Evolutionary conservation across 2,797 vertebrate genomes (phyloP), one percentile per base, ranked within the genome.

Genomic region (Sorex maritimensis): DNA sequence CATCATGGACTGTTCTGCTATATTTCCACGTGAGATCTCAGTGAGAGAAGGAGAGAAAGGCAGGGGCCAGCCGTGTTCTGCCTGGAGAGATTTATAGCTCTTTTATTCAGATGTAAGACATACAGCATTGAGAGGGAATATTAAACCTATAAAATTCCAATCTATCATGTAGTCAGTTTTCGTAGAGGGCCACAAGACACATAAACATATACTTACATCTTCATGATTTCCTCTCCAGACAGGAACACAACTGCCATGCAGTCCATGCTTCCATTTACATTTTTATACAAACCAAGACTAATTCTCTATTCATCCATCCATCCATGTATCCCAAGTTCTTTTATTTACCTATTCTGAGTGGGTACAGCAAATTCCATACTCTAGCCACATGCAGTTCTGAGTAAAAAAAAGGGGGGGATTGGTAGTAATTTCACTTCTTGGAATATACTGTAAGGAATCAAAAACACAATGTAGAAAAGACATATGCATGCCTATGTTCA

Each of bases 71-170:
- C 52, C 95, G 84, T 77, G 6, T 44, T 94, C 83, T 96, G 90
- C 95, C 89, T 85, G 84, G 38, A 92, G 95, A 98, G 97, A 98
- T 98, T 97, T 98, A 98, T 97, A 90, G 95, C 85, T 97, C 75
- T 88, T 97, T 98, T 98, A 98, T 97, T 93, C 49, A 6, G 97
- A 95, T 75, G 96, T 95, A 95, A 97, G 97, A 91, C 17, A 28
- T 69, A 69, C 12, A 17, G 97, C 81, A 15, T 89, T 71, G 72
- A 93, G 95, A 97, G 90, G 86, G 95, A 97, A 97, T 96, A 96
- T 94, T 95, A 96, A 97, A 95, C 84, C 94, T 92, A 96, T 95
- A 93, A 97, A 97, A 96, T 96, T 75, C 58, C 93, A 71, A 81
- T 96, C 91, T 93, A 74, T 97, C 95, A 96, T 63, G 93, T 83